Evolutionary conservation across 1,140 invertebrate genomes (phyloP).

Genomic region (Trichomalopsis sarcophagae): DNA sequence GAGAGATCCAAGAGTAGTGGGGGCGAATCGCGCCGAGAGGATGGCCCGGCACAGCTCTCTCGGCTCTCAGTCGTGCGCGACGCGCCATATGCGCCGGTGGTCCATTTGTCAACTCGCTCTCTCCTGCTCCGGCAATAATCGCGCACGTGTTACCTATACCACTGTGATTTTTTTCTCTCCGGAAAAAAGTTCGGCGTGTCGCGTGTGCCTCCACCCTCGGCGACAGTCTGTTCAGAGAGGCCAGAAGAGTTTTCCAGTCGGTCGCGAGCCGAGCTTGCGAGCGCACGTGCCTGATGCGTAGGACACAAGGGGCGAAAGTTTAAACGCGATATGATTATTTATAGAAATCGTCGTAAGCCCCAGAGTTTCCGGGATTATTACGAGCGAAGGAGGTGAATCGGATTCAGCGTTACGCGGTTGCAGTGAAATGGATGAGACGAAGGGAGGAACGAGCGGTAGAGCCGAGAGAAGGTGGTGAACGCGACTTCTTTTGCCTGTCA

Average conservation of each 20-base stretch:
- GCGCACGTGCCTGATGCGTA: background rate
- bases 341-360: background rate
- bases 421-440: constrained; percentile 7
- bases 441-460: background rate
- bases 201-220: background rate
- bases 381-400: background rate
- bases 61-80: constrained; percentile 68
- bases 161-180: background rate
- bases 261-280: background rate
- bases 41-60: constrained; percentile 52
- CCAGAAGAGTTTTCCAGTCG: background rate
- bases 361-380: background rate
- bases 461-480: constrained; percentile 12
- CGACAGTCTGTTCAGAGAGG: background rate
- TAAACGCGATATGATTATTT: background rate
- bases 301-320: too few species aligned
- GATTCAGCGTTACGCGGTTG: too few species aligned
- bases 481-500: background rate
- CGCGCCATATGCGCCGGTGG: constrained; percentile 69
- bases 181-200: background rate
- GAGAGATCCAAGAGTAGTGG: constrained; percentile 53
- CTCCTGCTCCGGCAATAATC: constrained; percentile 60
- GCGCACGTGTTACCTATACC: constrained; percentile 49
- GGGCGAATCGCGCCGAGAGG: constrained; percentile 58
- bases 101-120: constrained; percentile 62